These are phyloP conservation scores for Conistra vaccinii DNA, from an alignment of 2,888 invertebrate species.

Conservation along the genomic window DNA sequence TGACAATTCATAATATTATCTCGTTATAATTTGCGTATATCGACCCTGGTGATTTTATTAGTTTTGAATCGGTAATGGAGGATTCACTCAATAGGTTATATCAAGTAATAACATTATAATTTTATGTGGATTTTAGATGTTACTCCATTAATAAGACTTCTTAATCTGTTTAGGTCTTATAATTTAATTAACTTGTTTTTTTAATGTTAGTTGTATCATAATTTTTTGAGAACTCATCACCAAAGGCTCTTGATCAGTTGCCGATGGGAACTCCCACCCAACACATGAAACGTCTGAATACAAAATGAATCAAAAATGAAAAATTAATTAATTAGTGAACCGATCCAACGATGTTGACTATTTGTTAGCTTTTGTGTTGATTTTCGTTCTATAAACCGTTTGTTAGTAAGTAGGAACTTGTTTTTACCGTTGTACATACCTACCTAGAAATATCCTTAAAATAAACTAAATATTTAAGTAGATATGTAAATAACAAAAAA, in stretches of 20 bases:
- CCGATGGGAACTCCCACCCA: not conserved
- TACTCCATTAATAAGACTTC: no score
- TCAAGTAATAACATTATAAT: no score
- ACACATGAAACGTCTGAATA: no score
- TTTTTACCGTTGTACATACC: not conserved
- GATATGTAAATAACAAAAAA: not conserved
- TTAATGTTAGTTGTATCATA: not conserved
- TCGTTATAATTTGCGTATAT: no score
- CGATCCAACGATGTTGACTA: not conserved
- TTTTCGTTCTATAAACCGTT: not conserved
- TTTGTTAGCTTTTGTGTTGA: not conserved
- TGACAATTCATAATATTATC: no score
- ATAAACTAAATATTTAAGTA: not conserved
- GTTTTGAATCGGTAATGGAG: no score
- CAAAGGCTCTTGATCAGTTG: not conserved
- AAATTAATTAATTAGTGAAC: not conserved
- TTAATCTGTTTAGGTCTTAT: no score
- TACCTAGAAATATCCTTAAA: not conserved
- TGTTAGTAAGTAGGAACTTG: not conserved
- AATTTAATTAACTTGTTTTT: no score
- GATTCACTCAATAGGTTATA: no score
- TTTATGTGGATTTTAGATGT: no score
- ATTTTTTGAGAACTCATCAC: not conserved
- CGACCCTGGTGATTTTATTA: no score
- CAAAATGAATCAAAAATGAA: not conserved